These are phyloP conservation scores for Tragelaphus scriptus DNA, from an alignment of 2,113 vertebrate genomes.

Conservation along the genomic window DNA sequence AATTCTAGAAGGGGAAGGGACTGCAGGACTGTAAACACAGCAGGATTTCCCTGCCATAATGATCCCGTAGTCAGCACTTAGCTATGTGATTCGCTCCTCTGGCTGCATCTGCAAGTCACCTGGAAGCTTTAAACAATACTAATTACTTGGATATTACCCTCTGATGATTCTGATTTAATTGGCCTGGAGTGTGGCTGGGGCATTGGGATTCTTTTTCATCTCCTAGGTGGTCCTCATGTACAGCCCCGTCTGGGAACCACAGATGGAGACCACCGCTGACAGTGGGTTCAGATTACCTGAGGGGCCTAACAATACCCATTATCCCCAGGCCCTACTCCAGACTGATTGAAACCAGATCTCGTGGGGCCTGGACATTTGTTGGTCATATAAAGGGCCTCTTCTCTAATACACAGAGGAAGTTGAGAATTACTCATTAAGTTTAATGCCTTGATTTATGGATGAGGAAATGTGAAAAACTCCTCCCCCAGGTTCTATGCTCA, in stretches of 20 bases:
- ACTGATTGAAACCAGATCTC: neutral
- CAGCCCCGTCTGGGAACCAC: neutral
- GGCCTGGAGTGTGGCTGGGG: neutral
- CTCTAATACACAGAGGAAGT: neutral
- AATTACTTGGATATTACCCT: neutral
- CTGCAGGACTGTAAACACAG: neutral
- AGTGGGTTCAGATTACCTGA: neutral
- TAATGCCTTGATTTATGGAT: neutral
- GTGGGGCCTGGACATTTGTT: neutral
- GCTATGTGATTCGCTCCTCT: too few species aligned
- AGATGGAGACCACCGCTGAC: neutral
- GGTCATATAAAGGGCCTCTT: neutral
- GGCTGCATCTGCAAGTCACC: neutral
- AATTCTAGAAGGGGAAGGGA: neutral
- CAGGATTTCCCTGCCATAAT: neutral
- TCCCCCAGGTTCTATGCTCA: neutral
- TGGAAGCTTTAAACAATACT: neutral
- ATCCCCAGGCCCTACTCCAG: too few species aligned
- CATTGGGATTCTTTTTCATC: neutral
- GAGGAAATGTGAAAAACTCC: neutral
- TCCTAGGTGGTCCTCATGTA: neutral
- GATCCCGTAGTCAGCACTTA: neutral
- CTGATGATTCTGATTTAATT: neutral
- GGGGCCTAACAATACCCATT: neutral
- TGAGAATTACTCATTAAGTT: neutral